A percentile compares a stretch with the other conserved stretches of the same genome.
Conservation (phyloP, 2,797 vertebrate species). For the Sebastes wilsoni region DNA sequence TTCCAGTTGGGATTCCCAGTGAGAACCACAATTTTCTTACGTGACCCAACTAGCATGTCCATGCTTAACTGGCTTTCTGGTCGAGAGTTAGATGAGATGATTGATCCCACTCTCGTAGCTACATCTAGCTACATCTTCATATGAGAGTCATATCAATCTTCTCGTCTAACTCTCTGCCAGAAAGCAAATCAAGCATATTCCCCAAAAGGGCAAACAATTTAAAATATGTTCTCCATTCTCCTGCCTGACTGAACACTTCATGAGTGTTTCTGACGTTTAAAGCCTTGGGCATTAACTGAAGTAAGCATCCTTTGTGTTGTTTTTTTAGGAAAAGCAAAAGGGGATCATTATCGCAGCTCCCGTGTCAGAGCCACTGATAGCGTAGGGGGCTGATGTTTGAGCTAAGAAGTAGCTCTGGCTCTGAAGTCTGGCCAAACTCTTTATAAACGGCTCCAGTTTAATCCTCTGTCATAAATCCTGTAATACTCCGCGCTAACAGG, state of each 20-base stretch:
- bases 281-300: not conserved
- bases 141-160: not conserved
- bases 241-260: not conserved
- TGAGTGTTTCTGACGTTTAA: not conserved
- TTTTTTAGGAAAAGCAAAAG: not conserved
- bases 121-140: not conserved
- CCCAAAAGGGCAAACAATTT: not conserved
- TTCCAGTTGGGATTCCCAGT: too few species aligned
- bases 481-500: constrained; percentile 1
- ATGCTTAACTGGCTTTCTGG: too few species aligned
- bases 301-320: not conserved
- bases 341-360: constrained; percentile 11
- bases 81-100: too few species aligned
- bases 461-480: constrained; percentile 49
- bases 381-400: not conserved
- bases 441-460: constrained; percentile 33
- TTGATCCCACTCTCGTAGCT: too few species aligned
- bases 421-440: constrained; percentile 31
- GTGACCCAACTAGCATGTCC: too few species aligned
- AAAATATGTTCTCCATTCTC: not conserved
- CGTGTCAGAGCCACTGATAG: constrained; percentile 8
- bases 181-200: not conserved
- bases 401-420: constrained; percentile 24
- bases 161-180: not conserved
- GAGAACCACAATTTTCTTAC: not conserved